phyloP scores from a whole-genome alignment of 30 jellyfish, hydroid and myxozoan species.

The Pseudorhiza aurosa region DNA sequence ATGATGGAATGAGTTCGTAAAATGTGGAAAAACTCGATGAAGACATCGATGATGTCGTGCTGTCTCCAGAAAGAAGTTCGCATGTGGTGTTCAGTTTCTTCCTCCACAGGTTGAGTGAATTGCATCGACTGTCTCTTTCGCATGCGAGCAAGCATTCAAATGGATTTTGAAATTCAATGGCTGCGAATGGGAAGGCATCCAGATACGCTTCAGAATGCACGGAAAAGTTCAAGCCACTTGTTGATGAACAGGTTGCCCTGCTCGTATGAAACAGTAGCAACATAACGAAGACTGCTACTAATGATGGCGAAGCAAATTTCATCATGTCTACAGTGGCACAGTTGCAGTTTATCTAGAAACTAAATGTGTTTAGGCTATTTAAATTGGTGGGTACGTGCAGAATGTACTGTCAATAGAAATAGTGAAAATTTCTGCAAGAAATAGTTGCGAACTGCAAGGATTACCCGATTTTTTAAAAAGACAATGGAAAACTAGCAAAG shows the following conservation, averaged over 20 bases:
- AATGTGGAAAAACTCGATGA: slow-evolving; percentile 1
- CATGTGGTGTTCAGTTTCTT: neutral
- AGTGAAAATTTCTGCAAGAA: too few relatives aligned
- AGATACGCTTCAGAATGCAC: slow-evolving; percentile 8
- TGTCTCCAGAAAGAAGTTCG: slow-evolving; percentile 48
- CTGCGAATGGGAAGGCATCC: slow-evolving; percentile 9
- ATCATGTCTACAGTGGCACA: too few relatives aligned
- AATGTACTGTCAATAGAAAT: too few relatives aligned
- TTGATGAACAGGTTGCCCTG: slow-evolving; percentile 20
- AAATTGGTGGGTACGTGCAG: too few relatives aligned
- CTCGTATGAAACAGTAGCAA: neutral
- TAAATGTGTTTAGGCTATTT: too few relatives aligned
- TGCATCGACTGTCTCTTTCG: slow-evolving; percentile 28
- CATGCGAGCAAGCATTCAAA: slow-evolving; percentile 44
- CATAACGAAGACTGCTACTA: too few relatives aligned
- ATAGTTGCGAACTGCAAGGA: too few relatives aligned
- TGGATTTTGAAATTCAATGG: neutral
- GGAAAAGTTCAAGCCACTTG: slow-evolving; percentile 21
- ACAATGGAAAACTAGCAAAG: too few relatives aligned
- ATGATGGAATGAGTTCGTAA: slow-evolving; percentile 4
- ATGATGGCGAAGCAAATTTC: too few relatives aligned
- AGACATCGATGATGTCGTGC: neutral
- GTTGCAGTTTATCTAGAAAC: too few relatives aligned
- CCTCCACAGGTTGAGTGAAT: slow-evolving; percentile 11
- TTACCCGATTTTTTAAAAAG: too few relatives aligned